These are phyloP conservation scores for Phalloptychus januarius DNA, from an alignment of 2,797 vertebrate species.

Conservation along the genomic window DNA sequence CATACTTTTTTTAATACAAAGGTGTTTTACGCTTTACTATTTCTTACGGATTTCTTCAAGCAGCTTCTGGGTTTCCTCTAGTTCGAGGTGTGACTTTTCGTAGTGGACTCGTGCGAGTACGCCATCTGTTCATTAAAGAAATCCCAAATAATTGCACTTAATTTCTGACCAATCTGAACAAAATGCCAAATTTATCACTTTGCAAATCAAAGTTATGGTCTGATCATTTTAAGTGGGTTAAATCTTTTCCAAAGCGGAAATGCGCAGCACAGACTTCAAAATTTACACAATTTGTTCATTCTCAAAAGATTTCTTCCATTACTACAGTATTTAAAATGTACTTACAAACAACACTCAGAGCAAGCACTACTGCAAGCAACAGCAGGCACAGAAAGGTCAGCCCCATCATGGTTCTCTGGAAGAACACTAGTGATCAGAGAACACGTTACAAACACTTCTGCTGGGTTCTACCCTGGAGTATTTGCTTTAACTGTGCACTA, in stretches of 20 bases:
- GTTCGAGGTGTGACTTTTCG: fast-evolving
- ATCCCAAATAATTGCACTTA: neutral
- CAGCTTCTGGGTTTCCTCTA: fast-evolving
- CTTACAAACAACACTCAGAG: constrained; percentile 22
- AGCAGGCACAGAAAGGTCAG: constrained; percentile 21
- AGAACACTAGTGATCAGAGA: constrained; percentile 25
- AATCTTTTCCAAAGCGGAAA: neutral
- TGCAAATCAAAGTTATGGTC: neutral
- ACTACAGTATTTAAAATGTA: neutral
- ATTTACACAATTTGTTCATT: neutral
- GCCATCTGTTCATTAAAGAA: constrained; percentile 13
- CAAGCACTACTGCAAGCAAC: neutral
- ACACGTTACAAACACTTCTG: neutral
- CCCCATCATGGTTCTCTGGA: neutral
- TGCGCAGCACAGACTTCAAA: neutral
- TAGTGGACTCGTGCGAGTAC: fast-evolving
- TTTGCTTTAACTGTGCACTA: neutral
- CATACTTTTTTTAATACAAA: neutral
- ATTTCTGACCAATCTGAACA: neutral
- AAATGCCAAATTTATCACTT: neutral
- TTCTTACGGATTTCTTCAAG: neutral
- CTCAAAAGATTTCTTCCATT: neutral
- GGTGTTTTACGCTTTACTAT: neutral
- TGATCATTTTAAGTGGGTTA: neutral
- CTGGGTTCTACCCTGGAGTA: neutral